A percentile compares a stretch with the other conserved stretches of the same genome.
These are phyloP conservation scores for Drosophila yakuba DNA, from an alignment of 1,140 invertebrate species.

Conservation along the genomic window DNA sequence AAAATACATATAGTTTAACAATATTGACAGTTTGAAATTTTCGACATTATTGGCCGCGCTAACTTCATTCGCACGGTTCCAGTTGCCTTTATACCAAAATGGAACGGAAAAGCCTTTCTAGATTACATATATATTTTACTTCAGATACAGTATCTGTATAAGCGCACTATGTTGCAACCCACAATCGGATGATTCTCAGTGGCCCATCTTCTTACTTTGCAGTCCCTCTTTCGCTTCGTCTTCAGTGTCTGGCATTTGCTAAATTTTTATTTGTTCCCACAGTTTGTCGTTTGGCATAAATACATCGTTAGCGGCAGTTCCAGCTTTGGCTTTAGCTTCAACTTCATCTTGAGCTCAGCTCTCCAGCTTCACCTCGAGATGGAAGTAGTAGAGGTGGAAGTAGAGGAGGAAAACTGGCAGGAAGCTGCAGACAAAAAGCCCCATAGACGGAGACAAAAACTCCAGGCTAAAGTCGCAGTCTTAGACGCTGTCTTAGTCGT, in stretches of 20 bases:
- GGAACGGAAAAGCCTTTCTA: not conserved
- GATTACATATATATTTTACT: not conserved
- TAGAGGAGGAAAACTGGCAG: conserved; percentile 58
- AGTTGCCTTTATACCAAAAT: conserved; percentile 1
- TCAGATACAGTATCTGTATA: not conserved
- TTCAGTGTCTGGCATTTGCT: conserved; percentile 63
- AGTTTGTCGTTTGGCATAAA: conserved; percentile 83
- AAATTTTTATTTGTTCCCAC: conserved; percentile 83
- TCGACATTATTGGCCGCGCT: conserved; percentile 70
- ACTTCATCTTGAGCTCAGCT: conserved; percentile 28
- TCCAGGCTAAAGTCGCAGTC: conserved; percentile 34
- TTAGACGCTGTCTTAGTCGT: conserved; percentile 48
- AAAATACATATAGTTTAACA: conserved; percentile 67
- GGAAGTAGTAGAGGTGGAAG: not conserved
- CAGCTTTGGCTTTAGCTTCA: conserved; percentile 31
- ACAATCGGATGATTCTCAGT: conserved; percentile 38
- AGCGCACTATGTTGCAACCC: conserved; percentile 13
- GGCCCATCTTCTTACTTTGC: conserved; percentile 14
- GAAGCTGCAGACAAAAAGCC: conserved; percentile 71
- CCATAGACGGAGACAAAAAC: conserved; percentile 60
- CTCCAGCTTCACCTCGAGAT: conserved; percentile 44
- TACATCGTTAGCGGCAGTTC: conserved; percentile 73
- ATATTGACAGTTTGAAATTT: conserved; percentile 74
- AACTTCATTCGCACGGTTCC: conserved; percentile 43
- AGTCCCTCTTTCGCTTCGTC: conserved; percentile 11